These are phyloP conservation scores for Brevipalpus yothersi DNA, from an alignment of 1,140 invertebrate species.

Conservation along the genomic window DNA sequence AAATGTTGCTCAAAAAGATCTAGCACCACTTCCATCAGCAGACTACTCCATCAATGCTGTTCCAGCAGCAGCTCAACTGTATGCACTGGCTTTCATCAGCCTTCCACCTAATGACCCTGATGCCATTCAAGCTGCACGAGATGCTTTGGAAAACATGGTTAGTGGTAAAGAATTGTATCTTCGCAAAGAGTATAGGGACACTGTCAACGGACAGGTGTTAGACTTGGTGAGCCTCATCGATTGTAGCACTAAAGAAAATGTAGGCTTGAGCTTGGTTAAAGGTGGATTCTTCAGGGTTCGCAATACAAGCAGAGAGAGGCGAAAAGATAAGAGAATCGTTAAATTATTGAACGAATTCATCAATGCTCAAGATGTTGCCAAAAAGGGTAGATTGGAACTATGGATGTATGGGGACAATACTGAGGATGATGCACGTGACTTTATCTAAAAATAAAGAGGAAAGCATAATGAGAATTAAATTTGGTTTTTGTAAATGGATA, in stretches of 20 bases:
- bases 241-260: slow-evolving; percentile 41
- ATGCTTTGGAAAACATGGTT: slow-evolving; percentile 18
- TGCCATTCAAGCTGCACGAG: slow-evolving; percentile 10
- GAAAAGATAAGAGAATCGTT: slow-evolving; percentile 47
- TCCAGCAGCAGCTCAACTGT: slow-evolving; percentile 60
- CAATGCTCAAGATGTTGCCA: slow-evolving; percentile 56
- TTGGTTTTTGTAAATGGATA: too few species aligned
- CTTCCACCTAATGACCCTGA: slow-evolving; percentile 43
- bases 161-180: slow-evolving; percentile 21
- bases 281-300: slow-evolving; percentile 66
- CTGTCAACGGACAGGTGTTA: slow-evolving; percentile 21
- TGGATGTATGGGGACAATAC: slow-evolving; percentile 92
- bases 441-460: slow-evolving; percentile 17
- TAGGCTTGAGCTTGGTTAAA: slow-evolving; percentile 53
- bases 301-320: slow-evolving; percentile 28
- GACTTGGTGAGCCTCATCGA: slow-evolving; percentile 40
- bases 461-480: too few species aligned
- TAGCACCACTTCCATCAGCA: slow-evolving; percentile 8
- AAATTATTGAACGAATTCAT: slow-evolving; percentile 55
- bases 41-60: not conserved
- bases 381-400: slow-evolving; percentile 47
- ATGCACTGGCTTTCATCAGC: slow-evolving; percentile 49
- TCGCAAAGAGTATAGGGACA: slow-evolving; percentile 29
- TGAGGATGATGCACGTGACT: slow-evolving; percentile 78
- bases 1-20: slow-evolving; percentile 1